These are phyloP conservation scores for Ochlodes sylvanus DNA, from an alignment of 2,888 invertebrate genomes.

Conservation along the genomic window DNA sequence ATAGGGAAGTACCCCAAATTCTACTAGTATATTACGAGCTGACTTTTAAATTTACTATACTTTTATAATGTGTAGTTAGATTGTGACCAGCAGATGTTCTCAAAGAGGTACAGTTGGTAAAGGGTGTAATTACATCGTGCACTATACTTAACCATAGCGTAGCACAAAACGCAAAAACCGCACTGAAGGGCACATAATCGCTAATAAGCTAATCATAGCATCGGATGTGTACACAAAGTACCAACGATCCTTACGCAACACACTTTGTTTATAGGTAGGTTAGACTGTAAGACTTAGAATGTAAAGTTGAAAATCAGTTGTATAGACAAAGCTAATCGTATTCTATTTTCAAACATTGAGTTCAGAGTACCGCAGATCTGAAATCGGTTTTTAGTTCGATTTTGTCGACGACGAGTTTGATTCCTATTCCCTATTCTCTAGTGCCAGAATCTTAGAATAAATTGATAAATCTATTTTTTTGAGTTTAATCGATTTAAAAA, in stretches of 20 bases:
- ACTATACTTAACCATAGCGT: constrained; percentile 13
- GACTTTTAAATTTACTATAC: constrained; percentile 6
- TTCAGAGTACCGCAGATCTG: background rate
- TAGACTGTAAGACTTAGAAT: background rate
- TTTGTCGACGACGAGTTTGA: too few relatives aligned
- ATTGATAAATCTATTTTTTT: too few relatives aligned
- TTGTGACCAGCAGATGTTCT: constrained; percentile 13
- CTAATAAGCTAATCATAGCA: constrained; percentile 16
- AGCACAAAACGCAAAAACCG: constrained; percentile 23
- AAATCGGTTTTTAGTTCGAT: background rate
- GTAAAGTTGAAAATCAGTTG: too few relatives aligned
- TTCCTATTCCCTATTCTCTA: background rate
- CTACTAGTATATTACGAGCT: constrained; percentile 38
- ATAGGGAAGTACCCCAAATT: constrained; percentile 49
- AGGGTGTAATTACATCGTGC: constrained; percentile 16
- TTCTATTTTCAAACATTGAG: too few relatives aligned
- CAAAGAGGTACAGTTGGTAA: background rate
- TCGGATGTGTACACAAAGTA: constrained; percentile 5
- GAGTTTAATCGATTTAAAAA: too few relatives aligned
- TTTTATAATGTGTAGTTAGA: background rate
- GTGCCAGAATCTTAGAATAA: background rate
- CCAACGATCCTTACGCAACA: constrained; percentile 5
- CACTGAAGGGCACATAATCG: constrained; percentile 21
- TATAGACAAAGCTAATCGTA: too few relatives aligned
- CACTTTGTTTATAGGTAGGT: background rate